Evolutionary conservation across 2,113 vertebrate genomes (phyloP).

Genomic region (Poeciliopsis prolifica): DNA sequence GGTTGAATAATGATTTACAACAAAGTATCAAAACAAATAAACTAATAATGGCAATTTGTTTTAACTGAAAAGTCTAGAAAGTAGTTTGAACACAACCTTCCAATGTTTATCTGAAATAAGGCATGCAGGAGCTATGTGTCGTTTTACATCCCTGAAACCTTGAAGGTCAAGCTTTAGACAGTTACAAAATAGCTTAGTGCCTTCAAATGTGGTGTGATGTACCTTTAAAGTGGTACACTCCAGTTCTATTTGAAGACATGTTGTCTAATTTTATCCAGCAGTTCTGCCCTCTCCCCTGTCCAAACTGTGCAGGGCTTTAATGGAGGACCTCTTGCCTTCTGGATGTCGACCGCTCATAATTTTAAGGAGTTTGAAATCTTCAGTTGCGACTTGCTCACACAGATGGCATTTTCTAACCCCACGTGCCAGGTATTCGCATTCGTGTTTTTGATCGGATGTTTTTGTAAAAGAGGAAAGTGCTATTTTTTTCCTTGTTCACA

Average conservation of each 20-base stretch:
- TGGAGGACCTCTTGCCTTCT: conserved; percentile 38
- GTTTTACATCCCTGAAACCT: conserved; percentile 37
- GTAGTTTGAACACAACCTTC: background rate
- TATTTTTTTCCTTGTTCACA: conserved; percentile 35
- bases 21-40: background rate
- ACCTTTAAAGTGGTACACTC: conserved; percentile 54
- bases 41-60: no score
- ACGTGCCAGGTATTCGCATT: conserved; percentile 54
- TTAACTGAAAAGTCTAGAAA: no score
- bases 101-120: conserved; percentile 24
- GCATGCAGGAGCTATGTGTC: background rate
- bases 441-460: conserved; percentile 28
- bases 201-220: conserved; percentile 39
- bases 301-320: conserved; percentile 16
- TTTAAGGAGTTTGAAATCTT: conserved; percentile 39
- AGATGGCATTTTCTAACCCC: conserved; percentile 40
- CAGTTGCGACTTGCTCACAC: conserved; percentile 17
- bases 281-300: conserved; percentile 6
- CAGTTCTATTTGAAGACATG: conserved; percentile 55
- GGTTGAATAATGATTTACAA: background rate
- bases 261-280: conserved; percentile 46
- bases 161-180: conserved; percentile 4
- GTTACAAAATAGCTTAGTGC: conserved; percentile 1
- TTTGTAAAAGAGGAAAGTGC: conserved; percentile 33
- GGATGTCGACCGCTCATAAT: conserved; percentile 2